These are phyloP conservation scores for Meliscaeva auricollis DNA, from an alignment of 2,888 invertebrate species.

Conservation along the genomic window DNA sequence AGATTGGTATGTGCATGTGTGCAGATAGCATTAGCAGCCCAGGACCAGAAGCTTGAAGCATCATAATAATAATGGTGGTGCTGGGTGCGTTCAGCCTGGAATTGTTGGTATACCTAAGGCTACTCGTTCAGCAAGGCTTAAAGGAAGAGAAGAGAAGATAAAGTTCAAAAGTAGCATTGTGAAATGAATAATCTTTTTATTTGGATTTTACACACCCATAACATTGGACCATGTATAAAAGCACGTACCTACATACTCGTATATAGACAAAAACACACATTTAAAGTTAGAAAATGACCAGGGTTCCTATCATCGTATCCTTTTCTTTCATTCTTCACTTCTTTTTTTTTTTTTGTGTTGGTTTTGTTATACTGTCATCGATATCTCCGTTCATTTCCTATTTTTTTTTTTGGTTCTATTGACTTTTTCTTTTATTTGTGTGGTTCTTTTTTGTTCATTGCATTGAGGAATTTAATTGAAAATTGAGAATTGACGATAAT, in stretches of 20 bases:
- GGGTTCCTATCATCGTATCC: background rate
- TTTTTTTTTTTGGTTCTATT: conserved; percentile 6
- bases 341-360: conserved; percentile 1
- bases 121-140: background rate
- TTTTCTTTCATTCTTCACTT: background rate
- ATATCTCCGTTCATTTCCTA: conserved; percentile 34
- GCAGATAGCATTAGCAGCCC: background rate
- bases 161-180: conserved; percentile 43
- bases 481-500: conserved; percentile 66
- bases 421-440: conserved; percentile 8
- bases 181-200: conserved; percentile 72
- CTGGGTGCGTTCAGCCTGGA: background rate
- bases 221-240: no score
- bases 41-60: background rate
- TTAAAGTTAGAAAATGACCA: conserved; percentile 62
- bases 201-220: background rate
- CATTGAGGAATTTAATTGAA: conserved; percentile 66
- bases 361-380: conserved; percentile 21
- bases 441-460: conserved; percentile 21
- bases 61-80: conserved; percentile 34
- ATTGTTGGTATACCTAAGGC: background rate
- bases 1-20: background rate
- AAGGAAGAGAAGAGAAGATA: conserved; percentile 28
- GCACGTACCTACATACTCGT: no score
- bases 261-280: conserved; percentile 55